Conservation (phyloP, 2,888 invertebrate species). For the Dynastes tityus region DNA sequence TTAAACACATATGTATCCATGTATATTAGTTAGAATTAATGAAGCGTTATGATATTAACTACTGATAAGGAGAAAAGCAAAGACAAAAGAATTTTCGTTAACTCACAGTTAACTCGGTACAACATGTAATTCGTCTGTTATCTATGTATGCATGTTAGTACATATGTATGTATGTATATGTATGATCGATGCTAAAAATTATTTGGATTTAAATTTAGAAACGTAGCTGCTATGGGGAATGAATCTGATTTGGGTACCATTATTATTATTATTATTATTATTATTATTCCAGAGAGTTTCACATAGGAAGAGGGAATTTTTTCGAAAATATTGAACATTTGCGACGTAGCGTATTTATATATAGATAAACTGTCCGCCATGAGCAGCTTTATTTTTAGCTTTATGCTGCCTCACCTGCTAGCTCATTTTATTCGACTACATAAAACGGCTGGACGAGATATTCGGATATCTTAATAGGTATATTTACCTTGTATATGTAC, state of each 20-base stretch:
- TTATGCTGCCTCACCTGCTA: slow-evolving; percentile 55
- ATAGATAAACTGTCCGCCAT: slow-evolving; percentile 48
- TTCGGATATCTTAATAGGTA: not conserved
- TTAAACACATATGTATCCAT: no score
- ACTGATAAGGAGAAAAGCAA: not conserved
- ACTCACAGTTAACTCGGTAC: not conserved
- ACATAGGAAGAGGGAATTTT: not conserved
- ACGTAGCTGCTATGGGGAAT: not conserved
- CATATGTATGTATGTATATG: not conserved
- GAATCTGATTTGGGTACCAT: no score
- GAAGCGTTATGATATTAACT: not conserved
- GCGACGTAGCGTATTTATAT: slow-evolving; percentile 46
- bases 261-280: no score
- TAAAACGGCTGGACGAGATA: slow-evolving; percentile 7
- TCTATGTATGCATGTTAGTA: not conserved
- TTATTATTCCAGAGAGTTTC: no score
- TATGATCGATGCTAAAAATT: not conserved
- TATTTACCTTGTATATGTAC: no score
- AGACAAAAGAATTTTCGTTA: not conserved
- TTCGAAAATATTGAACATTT: slow-evolving; percentile 6
- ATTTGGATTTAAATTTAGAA: slow-evolving; percentile 1
- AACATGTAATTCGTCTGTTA: not conserved
- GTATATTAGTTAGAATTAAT: no score
- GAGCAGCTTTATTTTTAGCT: slow-evolving; percentile 53
- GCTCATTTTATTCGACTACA: slow-evolving; percentile 38